Conservation (phyloP, 2,797 vertebrate genomes). For the Falco peregrinus region DNA sequence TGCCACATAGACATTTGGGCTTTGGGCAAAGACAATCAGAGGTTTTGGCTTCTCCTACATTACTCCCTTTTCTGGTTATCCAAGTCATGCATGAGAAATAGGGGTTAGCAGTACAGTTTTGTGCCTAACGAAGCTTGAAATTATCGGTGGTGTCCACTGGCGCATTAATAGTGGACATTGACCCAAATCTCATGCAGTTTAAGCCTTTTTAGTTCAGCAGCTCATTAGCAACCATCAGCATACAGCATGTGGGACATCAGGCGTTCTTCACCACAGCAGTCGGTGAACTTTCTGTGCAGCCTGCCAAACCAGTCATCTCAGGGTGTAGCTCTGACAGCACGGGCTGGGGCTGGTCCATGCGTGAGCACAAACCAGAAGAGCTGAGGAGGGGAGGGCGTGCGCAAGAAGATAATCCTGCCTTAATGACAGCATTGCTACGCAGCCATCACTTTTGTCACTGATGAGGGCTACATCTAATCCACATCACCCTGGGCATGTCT, state of each 20-base stretch:
- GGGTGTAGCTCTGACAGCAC: not conserved
- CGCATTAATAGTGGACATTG: not conserved
- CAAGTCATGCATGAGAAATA: not conserved
- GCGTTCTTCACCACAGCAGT: not conserved
- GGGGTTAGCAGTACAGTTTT: not conserved
- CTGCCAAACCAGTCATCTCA: not conserved
- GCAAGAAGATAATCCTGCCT: not conserved
- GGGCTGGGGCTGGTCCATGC: too few species aligned
- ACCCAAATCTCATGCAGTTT: not conserved
- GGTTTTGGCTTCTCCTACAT: not conserved
- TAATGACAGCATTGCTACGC: not conserved
- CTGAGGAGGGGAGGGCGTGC: not conserved
- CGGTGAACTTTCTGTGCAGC: not conserved
- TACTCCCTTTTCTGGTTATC: not conserved
- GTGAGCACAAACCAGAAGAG: not conserved
- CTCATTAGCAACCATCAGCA: conserved; percentile 13
- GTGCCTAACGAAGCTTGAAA: conserved; percentile 13
- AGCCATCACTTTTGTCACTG: not conserved
- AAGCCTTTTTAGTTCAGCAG: not conserved
- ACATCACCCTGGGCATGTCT: not conserved
- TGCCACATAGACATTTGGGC: not conserved
- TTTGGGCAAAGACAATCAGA: not conserved
- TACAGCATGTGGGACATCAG: not conserved
- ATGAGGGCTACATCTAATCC: not conserved
- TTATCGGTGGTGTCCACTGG: not conserved